Percentiles rank a stretch among this genome's conserved stretches.
Evolutionary conservation across 2,797 vertebrate genomes (phyloP).

Genomic region (Pangasius krempfi): DNA sequence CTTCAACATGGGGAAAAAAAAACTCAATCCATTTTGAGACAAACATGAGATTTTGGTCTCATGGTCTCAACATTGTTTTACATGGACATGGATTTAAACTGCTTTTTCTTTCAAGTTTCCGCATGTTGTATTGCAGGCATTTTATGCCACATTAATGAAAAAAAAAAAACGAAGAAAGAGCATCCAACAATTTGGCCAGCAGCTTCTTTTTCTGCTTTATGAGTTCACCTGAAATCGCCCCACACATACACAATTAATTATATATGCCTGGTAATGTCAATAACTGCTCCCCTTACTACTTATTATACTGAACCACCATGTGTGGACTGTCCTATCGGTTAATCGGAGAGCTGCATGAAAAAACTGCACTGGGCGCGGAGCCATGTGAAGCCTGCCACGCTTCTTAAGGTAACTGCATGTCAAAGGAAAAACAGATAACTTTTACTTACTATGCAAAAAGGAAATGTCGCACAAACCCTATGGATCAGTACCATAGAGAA

Average conservation of each 20-base stretch:
- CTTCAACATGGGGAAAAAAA: constrained; percentile 8
- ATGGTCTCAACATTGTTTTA: constrained; percentile 66
- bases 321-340: constrained; percentile 46
- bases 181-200: constrained; percentile 39
- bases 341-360: constrained; percentile 72
- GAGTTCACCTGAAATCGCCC: constrained; percentile 42
- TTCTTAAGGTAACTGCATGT: constrained; percentile 81
- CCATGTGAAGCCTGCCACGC: constrained; percentile 61
- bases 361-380: constrained; percentile 55
- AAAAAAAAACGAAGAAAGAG: constrained; percentile 29
- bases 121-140: constrained; percentile 73
- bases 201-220: constrained; percentile 47
- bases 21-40: constrained; percentile 45
- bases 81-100: constrained; percentile 68
- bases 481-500: constrained; percentile 58
- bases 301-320: constrained; percentile 49
- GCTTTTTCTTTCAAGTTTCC: constrained; percentile 64
- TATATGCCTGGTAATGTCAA: constrained; percentile 57
- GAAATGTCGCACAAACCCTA: constrained; percentile 77
- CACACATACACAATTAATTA: constrained; percentile 46
- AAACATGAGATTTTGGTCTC: constrained; percentile 58
- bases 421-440: constrained; percentile 67
- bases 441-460: constrained; percentile 88
- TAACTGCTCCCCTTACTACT: constrained; percentile 56
- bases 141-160: constrained; percentile 73